Evolutionary conservation across 2,888 invertebrate genomes (phyloP).

Genomic region (Macropis europaea): DNA sequence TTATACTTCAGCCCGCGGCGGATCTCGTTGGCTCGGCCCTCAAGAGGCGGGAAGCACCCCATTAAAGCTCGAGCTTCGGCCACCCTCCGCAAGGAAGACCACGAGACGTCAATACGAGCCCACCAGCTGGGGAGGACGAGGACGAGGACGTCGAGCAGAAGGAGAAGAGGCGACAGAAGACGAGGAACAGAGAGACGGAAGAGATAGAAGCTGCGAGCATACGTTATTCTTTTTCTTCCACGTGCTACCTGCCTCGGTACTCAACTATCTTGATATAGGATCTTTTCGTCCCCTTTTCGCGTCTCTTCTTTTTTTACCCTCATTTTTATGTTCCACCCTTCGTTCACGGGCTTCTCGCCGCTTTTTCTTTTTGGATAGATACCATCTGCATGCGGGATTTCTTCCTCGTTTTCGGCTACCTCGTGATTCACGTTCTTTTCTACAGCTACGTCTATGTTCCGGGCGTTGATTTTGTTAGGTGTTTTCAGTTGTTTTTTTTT

Average conservation of each 20-base stretch:
- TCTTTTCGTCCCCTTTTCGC: neutral
- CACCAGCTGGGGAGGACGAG: conserved; percentile 19
- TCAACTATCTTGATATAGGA: conserved; percentile 7
- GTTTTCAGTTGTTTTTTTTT: too few species aligned
- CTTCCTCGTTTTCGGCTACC: too few species aligned
- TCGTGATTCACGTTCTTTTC: too few species aligned
- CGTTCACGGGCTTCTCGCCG: too few species aligned
- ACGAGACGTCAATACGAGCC: conserved; percentile 57
- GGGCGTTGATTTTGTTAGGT: too few species aligned
- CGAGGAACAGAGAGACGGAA: neutral
- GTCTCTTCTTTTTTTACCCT: neutral
- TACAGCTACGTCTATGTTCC: too few species aligned
- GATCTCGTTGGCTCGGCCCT: conserved; percentile 65
- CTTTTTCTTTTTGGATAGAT: too few species aligned
- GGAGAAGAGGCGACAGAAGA: conserved; percentile 2
- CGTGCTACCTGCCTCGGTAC: conserved; percentile 2
- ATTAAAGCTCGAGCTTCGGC: conserved; percentile 68
- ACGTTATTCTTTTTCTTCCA: conserved; percentile 9
- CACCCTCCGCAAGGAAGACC: conserved; percentile 53
- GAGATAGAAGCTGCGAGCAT: neutral
- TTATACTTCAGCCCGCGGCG: conserved; percentile 71
- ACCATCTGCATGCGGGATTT: too few species aligned
- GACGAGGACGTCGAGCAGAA: conserved; percentile 22
- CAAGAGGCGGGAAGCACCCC: conserved; percentile 69
- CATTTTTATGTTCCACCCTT: too few species aligned